These are phyloP conservation scores for Ochotona princeps DNA, from an alignment of 2,113 vertebrate species.

Conservation along the genomic window DNA sequence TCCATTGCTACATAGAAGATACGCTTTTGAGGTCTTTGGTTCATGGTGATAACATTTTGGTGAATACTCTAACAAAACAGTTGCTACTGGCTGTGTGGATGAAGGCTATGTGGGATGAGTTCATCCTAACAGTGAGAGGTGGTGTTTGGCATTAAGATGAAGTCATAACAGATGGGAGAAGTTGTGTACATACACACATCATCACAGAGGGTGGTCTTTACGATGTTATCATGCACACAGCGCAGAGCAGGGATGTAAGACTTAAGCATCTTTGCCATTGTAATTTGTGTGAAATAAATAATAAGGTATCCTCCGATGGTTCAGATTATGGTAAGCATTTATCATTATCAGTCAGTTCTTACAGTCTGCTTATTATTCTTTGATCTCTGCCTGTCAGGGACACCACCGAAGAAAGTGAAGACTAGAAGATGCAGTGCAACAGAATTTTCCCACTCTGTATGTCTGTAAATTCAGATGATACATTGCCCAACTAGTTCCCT, in stretches of 20 bases:
- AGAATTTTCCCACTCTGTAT: background rate
- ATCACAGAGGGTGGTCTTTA: background rate
- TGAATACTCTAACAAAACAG: background rate
- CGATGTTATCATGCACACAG: background rate
- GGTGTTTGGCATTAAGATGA: background rate
- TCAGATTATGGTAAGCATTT: background rate
- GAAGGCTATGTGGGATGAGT: background rate
- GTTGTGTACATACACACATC: conserved; percentile 37
- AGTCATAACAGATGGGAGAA: conserved; percentile 41
- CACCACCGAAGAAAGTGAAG: background rate
- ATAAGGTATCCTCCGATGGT: background rate
- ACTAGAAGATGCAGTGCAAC: background rate
- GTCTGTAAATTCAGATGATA: background rate
- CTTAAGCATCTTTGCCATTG: conserved; percentile 27
- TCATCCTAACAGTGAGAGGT: background rate
- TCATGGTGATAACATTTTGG: background rate
- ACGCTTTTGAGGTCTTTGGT: background rate
- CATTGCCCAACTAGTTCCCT: background rate
- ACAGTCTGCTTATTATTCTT: conserved; percentile 19
- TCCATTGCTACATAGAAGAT: background rate
- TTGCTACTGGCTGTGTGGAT: background rate
- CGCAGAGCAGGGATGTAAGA: conserved; percentile 28
- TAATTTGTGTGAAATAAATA: conserved; percentile 40
- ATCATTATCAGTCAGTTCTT: background rate
- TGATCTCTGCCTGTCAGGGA: background rate